A percentile compares a stretch with the other conserved stretches of the same genome.
These are phyloP conservation scores for Pseudococcus longispinus DNA, from an alignment of 2,888 invertebrate species.

Conservation along the genomic window DNA sequence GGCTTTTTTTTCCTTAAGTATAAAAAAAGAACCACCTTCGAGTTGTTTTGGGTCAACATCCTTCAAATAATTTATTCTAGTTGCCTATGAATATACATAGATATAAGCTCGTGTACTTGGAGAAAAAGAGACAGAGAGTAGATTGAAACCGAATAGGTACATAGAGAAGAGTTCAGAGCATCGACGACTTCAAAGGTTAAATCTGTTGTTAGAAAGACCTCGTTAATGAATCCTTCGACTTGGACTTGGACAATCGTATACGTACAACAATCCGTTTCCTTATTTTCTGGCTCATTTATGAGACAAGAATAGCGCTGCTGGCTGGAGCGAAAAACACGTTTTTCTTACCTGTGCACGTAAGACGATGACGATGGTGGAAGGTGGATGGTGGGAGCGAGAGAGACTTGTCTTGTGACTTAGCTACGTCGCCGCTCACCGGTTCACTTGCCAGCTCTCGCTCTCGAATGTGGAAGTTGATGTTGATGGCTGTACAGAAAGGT, in stretches of 20 bases:
- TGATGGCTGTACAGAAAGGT: constrained; percentile 8
- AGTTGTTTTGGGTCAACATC: constrained; percentile 31
- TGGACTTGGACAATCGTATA: constrained; percentile 1
- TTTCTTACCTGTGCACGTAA: constrained; percentile 32
- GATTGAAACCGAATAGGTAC: neutral
- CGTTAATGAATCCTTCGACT: constrained; percentile 39
- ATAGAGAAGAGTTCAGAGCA: neutral
- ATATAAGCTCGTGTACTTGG: neutral
- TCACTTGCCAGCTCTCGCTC: neutral
- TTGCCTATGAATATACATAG: neutral
- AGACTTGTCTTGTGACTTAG: neutral
- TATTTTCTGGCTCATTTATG: constrained; percentile 37
- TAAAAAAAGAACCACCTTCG: neutral
- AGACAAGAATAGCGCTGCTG: constrained; percentile 24
- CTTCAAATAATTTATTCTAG: constrained; percentile 3
- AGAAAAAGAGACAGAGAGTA: neutral
- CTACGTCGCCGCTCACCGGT: constrained; percentile 44
- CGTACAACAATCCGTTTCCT: neutral
- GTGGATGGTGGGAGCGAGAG: constrained; percentile 21
- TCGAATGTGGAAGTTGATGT: neutral
- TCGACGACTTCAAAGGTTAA: constrained; percentile 5
- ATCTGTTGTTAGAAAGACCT: constrained; percentile 25
- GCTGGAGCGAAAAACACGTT: constrained; percentile 37
- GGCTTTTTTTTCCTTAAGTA: neutral
- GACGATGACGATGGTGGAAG: constrained; percentile 54